These are phyloP conservation scores for Pseudopipra pipra DNA, from an alignment of 2,113 vertebrate species.

Conservation along the genomic window DNA sequence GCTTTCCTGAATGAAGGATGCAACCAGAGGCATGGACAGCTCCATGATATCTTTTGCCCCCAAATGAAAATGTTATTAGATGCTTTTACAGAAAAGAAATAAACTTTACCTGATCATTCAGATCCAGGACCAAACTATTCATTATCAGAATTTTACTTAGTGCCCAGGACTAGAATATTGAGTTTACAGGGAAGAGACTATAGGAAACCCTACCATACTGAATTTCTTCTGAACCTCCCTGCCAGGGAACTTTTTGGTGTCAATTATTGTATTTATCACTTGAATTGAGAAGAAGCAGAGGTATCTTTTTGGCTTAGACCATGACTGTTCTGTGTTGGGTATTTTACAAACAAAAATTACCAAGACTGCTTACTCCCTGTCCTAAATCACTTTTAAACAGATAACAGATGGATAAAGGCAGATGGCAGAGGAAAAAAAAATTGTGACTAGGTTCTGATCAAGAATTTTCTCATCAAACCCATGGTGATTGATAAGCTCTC, in stretches of 20 bases:
- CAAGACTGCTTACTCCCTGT: not conserved
- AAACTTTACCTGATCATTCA: not conserved
- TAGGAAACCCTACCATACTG: not conserved
- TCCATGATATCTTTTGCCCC: not conserved
- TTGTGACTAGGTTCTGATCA: not conserved
- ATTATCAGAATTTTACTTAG: not conserved
- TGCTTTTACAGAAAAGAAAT: not conserved
- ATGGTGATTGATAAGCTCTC: slow-evolving; percentile 19
- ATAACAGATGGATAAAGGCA: slow-evolving; percentile 52
- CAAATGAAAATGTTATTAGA: not conserved
- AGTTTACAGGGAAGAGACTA: not conserved
- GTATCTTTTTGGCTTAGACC: not conserved
- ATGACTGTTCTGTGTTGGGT: not conserved
- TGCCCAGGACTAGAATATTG: not conserved
- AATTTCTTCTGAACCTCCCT: not conserved
- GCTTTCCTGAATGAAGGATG: not conserved
- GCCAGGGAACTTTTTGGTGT: not conserved
- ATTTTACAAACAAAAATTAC: not conserved
- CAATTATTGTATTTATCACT: not conserved
- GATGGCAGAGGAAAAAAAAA: slow-evolving; percentile 30
- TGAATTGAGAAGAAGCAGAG: not conserved
- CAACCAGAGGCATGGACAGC: not conserved
- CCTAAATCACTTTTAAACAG: slow-evolving; percentile 10
- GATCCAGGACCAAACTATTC: not conserved
- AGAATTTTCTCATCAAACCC: slow-evolving; percentile 33